Evolutionary conservation across 2,888 invertebrate species (phyloP).

Genomic region (Hipparchia sbordonii): DNA sequence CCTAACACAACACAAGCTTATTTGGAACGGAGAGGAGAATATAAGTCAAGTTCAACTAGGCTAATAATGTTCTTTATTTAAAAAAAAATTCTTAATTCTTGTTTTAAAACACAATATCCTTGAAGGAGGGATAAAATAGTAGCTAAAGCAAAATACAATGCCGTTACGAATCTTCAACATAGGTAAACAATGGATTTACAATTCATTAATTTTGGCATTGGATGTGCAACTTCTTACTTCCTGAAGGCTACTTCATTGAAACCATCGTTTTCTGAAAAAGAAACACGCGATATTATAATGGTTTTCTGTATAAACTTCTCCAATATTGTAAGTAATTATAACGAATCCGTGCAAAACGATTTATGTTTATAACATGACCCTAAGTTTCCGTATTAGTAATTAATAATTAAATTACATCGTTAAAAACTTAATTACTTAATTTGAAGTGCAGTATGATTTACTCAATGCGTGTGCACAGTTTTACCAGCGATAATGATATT

Average conservation of each 20-base stretch:
- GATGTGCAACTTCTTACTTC: conserved; percentile 20
- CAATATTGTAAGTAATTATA: not conserved
- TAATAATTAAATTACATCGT: conserved; percentile 6
- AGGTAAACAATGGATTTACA: conserved; percentile 16
- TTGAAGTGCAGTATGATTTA: conserved; percentile 12
- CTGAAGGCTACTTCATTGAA: not conserved
- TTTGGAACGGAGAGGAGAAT: too few species aligned
- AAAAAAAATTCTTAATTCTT: too few species aligned
- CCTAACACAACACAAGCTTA: too few species aligned
- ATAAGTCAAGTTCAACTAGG: too few species aligned
- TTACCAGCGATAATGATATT: not conserved
- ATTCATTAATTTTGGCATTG: conserved; percentile 10
- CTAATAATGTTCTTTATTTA: too few species aligned
- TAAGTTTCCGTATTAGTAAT: conserved; percentile 17
- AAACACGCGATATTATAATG: too few species aligned
- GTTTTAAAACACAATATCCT: conserved; percentile 1
- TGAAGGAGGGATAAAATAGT: not conserved
- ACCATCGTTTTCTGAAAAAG: too few species aligned
- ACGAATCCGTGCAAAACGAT: not conserved
- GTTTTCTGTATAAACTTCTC: not conserved
- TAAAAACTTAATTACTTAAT: conserved; percentile 19
- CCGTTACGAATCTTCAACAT: conserved; percentile 21
- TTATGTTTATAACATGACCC: conserved; percentile 16
- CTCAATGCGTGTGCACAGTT: conserved; percentile 7
- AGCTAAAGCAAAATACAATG: conserved; percentile 5